phyloP scores from a whole-genome alignment of 2,113 vertebrate species.

The Nannospalax galili region DNA sequence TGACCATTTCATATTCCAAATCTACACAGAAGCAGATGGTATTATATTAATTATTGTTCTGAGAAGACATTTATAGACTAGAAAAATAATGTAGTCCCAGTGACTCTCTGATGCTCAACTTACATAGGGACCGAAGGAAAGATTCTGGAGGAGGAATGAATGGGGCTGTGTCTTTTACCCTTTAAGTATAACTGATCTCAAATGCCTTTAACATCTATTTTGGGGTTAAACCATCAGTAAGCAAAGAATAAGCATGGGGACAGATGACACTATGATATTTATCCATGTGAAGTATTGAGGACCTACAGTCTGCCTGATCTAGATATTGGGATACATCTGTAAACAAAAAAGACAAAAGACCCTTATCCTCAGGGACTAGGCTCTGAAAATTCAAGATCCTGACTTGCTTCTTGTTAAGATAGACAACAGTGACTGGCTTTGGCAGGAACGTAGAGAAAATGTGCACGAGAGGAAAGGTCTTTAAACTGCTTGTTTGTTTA shows the following conservation, averaged over 20 bases:
- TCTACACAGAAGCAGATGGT: constrained; percentile 47
- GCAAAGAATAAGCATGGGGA: neutral
- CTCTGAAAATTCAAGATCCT: neutral
- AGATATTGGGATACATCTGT: neutral
- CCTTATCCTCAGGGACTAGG: neutral
- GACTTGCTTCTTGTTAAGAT: neutral
- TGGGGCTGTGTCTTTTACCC: neutral
- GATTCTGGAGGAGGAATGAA: neutral
- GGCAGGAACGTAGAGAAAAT: neutral
- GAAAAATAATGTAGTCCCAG: constrained; percentile 49
- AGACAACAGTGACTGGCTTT: neutral
- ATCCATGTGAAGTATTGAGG: neutral
- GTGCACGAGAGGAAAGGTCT: neutral
- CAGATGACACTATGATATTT: neutral
- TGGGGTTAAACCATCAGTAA: constrained; percentile 24
- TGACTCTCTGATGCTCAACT: neutral
- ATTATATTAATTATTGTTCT: constrained; percentile 56
- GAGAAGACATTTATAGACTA: constrained; percentile 41
- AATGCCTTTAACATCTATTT: constrained; percentile 7
- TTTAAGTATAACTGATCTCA: constrained; percentile 31
- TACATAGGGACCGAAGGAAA: neutral
- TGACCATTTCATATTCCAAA: constrained; percentile 63
- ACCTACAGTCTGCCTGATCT: neutral
- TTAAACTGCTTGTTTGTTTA: neutral
- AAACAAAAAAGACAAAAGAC: neutral